Evolutionary conservation across 2,888 invertebrate species (phyloP).

Genomic region (Mythimna vitellina): DNA sequence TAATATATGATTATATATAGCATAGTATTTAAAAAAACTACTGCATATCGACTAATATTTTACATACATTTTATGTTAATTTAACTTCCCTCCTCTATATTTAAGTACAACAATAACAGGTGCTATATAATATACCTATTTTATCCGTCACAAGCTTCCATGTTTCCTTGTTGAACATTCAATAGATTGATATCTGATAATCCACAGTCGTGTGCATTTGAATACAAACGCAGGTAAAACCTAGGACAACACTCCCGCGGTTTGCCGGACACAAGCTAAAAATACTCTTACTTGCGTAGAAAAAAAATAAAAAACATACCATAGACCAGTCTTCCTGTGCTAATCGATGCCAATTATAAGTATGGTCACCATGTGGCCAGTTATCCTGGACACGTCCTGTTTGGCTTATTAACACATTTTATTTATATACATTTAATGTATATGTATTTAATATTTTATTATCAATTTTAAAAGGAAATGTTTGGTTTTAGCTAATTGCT

Average conservation of each 20-base stretch:
- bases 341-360: constrained; percentile 88
- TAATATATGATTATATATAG: too few relatives aligned
- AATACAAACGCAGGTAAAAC: constrained; percentile 41
- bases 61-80: background rate
- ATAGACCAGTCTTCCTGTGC: constrained; percentile 86
- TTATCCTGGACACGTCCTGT: constrained; percentile 28
- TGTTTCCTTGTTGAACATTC: constrained; percentile 29
- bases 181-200: constrained; percentile 26
- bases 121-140: constrained; percentile 4
- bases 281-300: constrained; percentile 73
- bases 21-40: background rate
- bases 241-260: constrained; percentile 57
- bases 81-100: constrained; percentile 1
- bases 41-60: background rate
- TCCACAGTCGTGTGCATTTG: constrained; percentile 36
- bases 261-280: constrained; percentile 71
- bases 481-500: background rate
- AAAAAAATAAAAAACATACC: constrained; percentile 72
- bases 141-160: background rate
- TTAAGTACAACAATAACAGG: constrained; percentile 18
- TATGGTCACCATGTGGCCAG: constrained; percentile 52
- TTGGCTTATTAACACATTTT: background rate
- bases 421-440: background rate
- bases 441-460: background rate
- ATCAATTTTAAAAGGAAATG: constrained; percentile 8